Conservation (phyloP, 2,113 vertebrate species). For the Myrmecobius fasciatus region DNA sequence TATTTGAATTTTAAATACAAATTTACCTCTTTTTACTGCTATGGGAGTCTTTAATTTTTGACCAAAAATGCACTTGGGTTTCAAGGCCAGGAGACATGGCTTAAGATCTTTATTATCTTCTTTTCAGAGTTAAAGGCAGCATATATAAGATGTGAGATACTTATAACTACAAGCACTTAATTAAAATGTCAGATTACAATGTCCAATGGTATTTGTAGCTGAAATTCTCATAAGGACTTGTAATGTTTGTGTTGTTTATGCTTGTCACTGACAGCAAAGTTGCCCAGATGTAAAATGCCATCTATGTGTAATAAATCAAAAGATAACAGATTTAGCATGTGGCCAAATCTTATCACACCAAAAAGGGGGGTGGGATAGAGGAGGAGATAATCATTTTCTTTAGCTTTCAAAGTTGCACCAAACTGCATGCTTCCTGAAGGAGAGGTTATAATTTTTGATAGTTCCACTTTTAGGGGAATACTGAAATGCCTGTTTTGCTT, state of each 20-base stretch:
- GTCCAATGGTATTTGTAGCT: background rate
- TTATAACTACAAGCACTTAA: background rate
- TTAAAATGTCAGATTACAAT: background rate
- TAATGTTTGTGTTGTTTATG: background rate
- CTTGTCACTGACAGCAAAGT: background rate
- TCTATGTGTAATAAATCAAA: background rate
- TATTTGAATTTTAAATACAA: background rate
- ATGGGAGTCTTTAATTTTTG: too few relatives aligned
- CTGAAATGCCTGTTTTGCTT: constrained; percentile 14
- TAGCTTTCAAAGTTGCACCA: background rate
- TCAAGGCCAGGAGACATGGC: background rate
- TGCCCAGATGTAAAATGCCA: background rate
- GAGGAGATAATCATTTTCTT: background rate
- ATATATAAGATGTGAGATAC: background rate
- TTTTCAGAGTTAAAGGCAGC: background rate
- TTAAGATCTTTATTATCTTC: background rate
- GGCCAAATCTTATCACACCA: background rate
- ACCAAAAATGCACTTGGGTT: background rate
- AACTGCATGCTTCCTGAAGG: constrained; percentile 28
- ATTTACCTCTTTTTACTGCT: background rate
- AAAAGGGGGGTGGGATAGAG: background rate
- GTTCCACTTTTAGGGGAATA: constrained; percentile 27
- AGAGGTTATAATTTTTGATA: constrained; percentile 4
- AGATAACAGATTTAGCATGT: background rate
- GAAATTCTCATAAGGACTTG: background rate